Evolutionary conservation across 2,888 invertebrate species (phyloP).

Genomic region (Tribolium freemani): DNA sequence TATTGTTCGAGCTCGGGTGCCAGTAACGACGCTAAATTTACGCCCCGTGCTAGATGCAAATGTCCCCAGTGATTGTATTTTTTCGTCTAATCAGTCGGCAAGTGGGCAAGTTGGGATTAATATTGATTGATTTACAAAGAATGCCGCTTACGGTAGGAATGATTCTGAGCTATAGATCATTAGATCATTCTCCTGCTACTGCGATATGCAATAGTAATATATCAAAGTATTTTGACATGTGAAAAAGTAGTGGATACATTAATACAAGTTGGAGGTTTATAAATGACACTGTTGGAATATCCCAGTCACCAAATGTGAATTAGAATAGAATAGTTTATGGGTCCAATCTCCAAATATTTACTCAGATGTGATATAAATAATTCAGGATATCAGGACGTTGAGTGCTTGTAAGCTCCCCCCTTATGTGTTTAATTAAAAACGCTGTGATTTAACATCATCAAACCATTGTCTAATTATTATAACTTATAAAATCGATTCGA

Average conservation of each 20-base stretch:
- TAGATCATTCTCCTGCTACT: constrained; percentile 61
- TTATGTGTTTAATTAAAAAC: constrained; percentile 29
- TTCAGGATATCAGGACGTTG: constrained; percentile 34
- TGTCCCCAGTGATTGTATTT: neutral
- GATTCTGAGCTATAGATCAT: constrained; percentile 60
- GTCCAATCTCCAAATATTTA: constrained; percentile 42
- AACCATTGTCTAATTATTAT: constrained; percentile 35
- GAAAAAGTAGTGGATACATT: constrained; percentile 61
- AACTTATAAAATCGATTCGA: constrained; percentile 38
- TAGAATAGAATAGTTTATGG: constrained; percentile 49
- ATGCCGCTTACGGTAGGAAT: constrained; percentile 55
- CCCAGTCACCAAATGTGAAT: constrained; percentile 51
- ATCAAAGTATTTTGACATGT: constrained; percentile 63
- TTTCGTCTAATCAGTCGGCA: constrained; percentile 39
- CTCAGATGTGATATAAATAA: constrained; percentile 39
- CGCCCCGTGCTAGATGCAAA: neutral
- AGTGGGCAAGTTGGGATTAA: constrained; percentile 34
- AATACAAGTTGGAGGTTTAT: constrained; percentile 59
- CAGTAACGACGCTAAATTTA: constrained; percentile 30
- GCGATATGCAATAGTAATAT: constrained; percentile 62
- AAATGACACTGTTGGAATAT: constrained; percentile 55
- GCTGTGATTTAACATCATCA: constrained; percentile 24
- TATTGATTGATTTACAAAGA: constrained; percentile 54
- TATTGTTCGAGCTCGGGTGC: constrained; percentile 32
- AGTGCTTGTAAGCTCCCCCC: constrained; percentile 21